Evolutionary conservation across 2,888 invertebrate genomes (phyloP), one percentile per base, ranked within the genome.

Genomic region (Troides oblongomaculatus): DNA sequence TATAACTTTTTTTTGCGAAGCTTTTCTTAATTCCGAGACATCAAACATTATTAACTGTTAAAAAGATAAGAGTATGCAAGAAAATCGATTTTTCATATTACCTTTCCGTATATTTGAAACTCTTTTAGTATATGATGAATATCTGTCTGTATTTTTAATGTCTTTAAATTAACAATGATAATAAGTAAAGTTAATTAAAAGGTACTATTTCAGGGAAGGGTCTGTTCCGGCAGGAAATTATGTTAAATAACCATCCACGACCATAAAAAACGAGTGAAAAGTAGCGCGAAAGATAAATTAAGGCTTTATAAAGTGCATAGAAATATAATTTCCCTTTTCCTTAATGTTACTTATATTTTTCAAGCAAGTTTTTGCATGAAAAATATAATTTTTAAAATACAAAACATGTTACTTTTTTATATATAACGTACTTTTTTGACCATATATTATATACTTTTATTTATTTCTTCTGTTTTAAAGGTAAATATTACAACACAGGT

Each of bases 201-300:
- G 10, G 57, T 58, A 58, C 57, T 14, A 23, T 58, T 58, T 58
- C 3, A 23, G 7, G 10, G 14, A 14, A 58, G 46, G 46, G 57
- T 46, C 43, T 62, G 30, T 58, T 62, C 62, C 57, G 46, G 43
- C 57, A 25, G 21, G 25, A 36, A 63, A 68, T 68, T 62, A 58
- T 68, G 62, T 68, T 63, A 68, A 58, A 68, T 46, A 53, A 59
- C 59, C 50, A 50, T 12, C 21, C 59, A 25, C 68, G 63, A 50
- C 50, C 21, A 25, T 36, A 62, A 63, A 63, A 43, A 58, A 63
- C 21, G 57, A 36, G 21, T 50, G n/a, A 63, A 68, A 68, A 63
- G 21, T 30, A 63, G 30, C 46, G n/a, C 62, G n/a, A 4, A 30
- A 68, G 14, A 62, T 62, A 62, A 68, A 57, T 68, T 43, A 62